Evolutionary conservation across 2,888 invertebrate genomes (phyloP).

Genomic region (Myopa testacea): DNA sequence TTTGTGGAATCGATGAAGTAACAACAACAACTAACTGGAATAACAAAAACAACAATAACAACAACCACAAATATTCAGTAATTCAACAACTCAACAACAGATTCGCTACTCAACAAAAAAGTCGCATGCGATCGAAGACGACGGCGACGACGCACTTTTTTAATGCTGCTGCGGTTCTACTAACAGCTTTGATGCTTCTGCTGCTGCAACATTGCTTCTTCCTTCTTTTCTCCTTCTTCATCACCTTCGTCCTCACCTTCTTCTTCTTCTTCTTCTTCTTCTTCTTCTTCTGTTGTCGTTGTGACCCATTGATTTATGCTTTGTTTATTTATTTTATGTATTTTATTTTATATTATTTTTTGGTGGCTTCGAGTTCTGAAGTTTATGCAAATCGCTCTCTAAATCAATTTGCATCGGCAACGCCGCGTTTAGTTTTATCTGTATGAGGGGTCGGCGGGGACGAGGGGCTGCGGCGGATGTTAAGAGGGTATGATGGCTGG

Average conservation of each 20-base stretch:
- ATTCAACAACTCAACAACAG: neutral
- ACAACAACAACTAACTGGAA: neutral
- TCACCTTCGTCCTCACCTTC: neutral
- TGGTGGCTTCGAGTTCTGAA: slow-evolving; percentile 22
- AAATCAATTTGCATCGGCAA: slow-evolving; percentile 43
- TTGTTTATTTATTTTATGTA: slow-evolving; percentile 41
- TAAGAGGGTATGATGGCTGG: neutral
- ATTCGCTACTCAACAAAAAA: neutral
- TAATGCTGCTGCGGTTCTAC: neutral
- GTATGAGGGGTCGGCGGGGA: no score
- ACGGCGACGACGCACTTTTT: slow-evolving; percentile 10
- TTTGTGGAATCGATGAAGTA: neutral
- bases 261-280: slow-evolving; percentile 10
- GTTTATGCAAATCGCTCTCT: slow-evolving; percentile 47
- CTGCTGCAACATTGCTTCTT: neutral
- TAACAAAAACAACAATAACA: slow-evolving; percentile 3
- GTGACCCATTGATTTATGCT: slow-evolving; percentile 48
- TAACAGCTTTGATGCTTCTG: neutral
- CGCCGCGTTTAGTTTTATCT: neutral
- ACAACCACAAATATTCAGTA: neutral
- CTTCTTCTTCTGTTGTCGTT: slow-evolving; percentile 8
- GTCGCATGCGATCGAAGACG: neutral
- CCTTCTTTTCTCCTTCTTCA: neutral
- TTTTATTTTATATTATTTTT: neutral
- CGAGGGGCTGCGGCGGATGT: no score